phyloP scores from a whole-genome alignment of 1,140 invertebrate species.

The Nebria ingens region DNA sequence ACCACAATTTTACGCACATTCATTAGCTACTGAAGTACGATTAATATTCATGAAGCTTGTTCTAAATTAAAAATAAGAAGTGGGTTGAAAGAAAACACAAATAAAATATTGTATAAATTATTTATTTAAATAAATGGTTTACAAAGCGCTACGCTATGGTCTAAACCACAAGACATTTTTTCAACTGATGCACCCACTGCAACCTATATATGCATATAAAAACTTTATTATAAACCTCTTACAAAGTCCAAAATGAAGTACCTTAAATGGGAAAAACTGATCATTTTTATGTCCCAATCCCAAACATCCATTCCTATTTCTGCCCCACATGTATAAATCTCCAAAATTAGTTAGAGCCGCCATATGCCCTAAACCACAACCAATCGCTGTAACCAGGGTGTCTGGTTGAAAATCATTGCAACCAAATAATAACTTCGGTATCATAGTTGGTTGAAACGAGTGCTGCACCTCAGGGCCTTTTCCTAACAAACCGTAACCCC shows the following conservation, averaged over 20 bases:
- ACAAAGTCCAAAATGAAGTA: conserved; percentile 28
- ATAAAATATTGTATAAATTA: neutral
- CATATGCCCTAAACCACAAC: conserved; percentile 65
- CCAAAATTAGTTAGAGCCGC: conserved; percentile 69
- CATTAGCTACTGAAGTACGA: no score
- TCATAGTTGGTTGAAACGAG: conserved; percentile 50
- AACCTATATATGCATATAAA: conserved; percentile 38
- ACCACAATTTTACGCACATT: no score
- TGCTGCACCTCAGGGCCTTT: conserved; percentile 68
- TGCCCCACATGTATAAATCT: conserved; percentile 84
- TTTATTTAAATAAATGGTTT: conserved; percentile 50
- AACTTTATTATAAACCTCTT: conserved; percentile 14
- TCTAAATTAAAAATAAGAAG: no score
- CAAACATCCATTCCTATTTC: conserved; percentile 70
- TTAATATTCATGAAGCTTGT: no score
- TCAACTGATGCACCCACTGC: conserved; percentile 61
- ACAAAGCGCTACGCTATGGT: conserved; percentile 73
- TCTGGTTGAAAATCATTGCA: conserved; percentile 67
- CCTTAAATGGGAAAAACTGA: conserved; percentile 83
- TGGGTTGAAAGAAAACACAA: neutral
- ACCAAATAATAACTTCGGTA: conserved; percentile 76
- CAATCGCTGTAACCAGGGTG: conserved; percentile 52
- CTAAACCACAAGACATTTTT: conserved; percentile 67
- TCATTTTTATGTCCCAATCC: conserved; percentile 69
- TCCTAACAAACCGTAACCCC: conserved; percentile 89